Percentiles rank a stretch among this genome's conserved stretches.
phyloP scores from a whole-genome alignment of 2,888 invertebrate genomes.

The Dichetophora obliterata region DNA sequence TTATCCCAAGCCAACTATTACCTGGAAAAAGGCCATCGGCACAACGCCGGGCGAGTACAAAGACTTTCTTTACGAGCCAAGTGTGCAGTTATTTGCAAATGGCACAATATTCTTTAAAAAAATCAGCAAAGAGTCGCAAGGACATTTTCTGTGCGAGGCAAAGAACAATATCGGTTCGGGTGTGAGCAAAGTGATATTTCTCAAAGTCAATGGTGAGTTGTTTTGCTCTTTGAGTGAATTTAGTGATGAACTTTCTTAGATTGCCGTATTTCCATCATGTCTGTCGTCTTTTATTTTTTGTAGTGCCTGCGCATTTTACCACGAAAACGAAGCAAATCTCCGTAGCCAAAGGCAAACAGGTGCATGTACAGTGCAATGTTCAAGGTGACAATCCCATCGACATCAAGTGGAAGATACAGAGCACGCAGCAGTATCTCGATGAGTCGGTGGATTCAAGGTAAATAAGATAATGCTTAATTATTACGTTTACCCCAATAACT shows the following conservation, averaged over 20 bases:
- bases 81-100: slow-evolving; percentile 82
- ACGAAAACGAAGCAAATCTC: slow-evolving; percentile 87
- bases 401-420: slow-evolving; percentile 82
- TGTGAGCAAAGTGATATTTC: slow-evolving; percentile 90
- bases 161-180: slow-evolving; percentile 92
- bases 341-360: slow-evolving; percentile 85
- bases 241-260: background rate
- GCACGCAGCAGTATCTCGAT: slow-evolving; percentile 80
- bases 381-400: slow-evolving; percentile 90
- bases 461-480: background rate
- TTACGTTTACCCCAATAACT: too few species aligned
- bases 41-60: slow-evolving; percentile 84
- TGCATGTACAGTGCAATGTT: slow-evolving; percentile 87
- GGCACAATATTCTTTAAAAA: slow-evolving; percentile 87
- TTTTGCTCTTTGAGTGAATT: background rate
- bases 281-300: too few species aligned
- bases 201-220: slow-evolving; percentile 88
- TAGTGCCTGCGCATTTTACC: slow-evolving; percentile 86
- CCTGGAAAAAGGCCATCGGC: slow-evolving; percentile 92
- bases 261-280: too few species aligned
- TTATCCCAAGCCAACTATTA: slow-evolving; percentile 88
- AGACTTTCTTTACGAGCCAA: slow-evolving; percentile 84
- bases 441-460: slow-evolving; percentile 80
- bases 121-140: slow-evolving; percentile 88
- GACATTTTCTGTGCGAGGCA: slow-evolving; percentile 93